phyloP scores from a whole-genome alignment of 2,888 invertebrate genomes.

The Pammene fasciana region DNA sequence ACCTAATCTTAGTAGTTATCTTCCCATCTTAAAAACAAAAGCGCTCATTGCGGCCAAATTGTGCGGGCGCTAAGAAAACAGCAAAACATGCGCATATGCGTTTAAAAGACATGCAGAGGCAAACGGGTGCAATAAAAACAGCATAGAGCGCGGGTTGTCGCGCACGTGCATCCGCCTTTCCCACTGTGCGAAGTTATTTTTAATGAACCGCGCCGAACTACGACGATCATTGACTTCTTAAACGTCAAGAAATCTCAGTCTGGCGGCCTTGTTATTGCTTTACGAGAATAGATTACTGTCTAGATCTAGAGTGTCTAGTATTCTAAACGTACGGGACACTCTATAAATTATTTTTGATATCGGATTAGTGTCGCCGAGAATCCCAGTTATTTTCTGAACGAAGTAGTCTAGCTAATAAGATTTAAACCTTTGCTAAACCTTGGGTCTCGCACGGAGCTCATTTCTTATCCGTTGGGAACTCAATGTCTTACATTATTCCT shows the following conservation, averaged over 20 bases:
- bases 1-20: slow-evolving; percentile 25
- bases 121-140: slow-evolving; percentile 70
- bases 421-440: slow-evolving; percentile 6
- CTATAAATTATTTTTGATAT: background rate
- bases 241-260: slow-evolving; percentile 27
- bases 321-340: background rate
- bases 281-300: slow-evolving; percentile 26
- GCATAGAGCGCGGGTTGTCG: slow-evolving; percentile 62
- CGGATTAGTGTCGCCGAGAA: background rate
- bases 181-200: slow-evolving; percentile 77
- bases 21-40: slow-evolving; percentile 37
- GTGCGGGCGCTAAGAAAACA: slow-evolving; percentile 40
- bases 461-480: slow-evolving; percentile 5
- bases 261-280: slow-evolving; percentile 27
- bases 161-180: slow-evolving; percentile 80
- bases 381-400: slow-evolving; percentile 15
- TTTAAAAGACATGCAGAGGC: slow-evolving; percentile 22
- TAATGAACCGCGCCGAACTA: slow-evolving; percentile 48
- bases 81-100: slow-evolving; percentile 13
- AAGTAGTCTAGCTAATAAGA: slow-evolving; percentile 12
- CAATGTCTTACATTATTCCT: slow-evolving; percentile 17
- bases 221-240: slow-evolving; percentile 36
- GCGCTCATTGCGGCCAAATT: slow-evolving; percentile 20
- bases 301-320: slow-evolving; percentile 18
- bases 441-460: background rate